These are phyloP conservation scores for Hoplostethus atlanticus DNA, from an alignment of 2,797 vertebrate genomes.

Conservation along the genomic window DNA sequence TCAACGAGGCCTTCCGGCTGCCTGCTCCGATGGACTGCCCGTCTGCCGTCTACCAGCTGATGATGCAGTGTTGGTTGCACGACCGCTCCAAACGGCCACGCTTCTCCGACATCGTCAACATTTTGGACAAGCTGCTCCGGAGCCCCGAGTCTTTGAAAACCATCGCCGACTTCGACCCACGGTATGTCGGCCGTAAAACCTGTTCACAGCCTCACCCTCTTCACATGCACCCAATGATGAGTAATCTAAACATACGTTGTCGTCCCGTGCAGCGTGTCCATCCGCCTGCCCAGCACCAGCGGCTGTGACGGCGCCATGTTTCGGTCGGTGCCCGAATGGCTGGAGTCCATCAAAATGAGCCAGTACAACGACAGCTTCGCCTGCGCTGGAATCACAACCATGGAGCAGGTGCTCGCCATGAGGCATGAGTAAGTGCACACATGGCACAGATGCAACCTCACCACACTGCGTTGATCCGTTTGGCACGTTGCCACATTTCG, in stretches of 20 bases:
- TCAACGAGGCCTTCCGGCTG: constrained; percentile 96
- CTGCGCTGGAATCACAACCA: constrained; percentile 89
- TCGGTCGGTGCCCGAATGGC: constrained; percentile 93
- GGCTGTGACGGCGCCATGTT: constrained; percentile 91
- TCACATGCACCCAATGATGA: constrained; percentile 2
- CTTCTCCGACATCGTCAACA: constrained; percentile 93
- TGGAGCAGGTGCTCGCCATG: constrained; percentile 95
- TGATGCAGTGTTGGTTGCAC: constrained; percentile 97
- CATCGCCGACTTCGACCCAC: constrained; percentile 94
- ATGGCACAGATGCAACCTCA: constrained; percentile 61
- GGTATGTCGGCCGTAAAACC: constrained; percentile 79
- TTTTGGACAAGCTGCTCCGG: constrained; percentile 93
- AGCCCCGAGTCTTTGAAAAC: constrained; percentile 93
- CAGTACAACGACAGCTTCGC: constrained; percentile 94
- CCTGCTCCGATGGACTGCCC: constrained; percentile 96
- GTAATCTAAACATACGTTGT: constrained; percentile 8
- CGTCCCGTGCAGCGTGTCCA: constrained; percentile 88
- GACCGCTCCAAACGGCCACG: constrained; percentile 92
- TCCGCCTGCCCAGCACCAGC: constrained; percentile 95
- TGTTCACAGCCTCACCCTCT: constrained; percentile 3
- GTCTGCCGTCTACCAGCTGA: constrained; percentile 95
- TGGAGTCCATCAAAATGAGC: constrained; percentile 97
- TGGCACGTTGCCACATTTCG: constrained; percentile 51
- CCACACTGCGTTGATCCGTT: constrained; percentile 10
- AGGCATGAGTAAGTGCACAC: constrained; percentile 92